phyloP scores from a whole-genome alignment of 2,888 invertebrate genomes.

The Beris chalybata region DNA sequence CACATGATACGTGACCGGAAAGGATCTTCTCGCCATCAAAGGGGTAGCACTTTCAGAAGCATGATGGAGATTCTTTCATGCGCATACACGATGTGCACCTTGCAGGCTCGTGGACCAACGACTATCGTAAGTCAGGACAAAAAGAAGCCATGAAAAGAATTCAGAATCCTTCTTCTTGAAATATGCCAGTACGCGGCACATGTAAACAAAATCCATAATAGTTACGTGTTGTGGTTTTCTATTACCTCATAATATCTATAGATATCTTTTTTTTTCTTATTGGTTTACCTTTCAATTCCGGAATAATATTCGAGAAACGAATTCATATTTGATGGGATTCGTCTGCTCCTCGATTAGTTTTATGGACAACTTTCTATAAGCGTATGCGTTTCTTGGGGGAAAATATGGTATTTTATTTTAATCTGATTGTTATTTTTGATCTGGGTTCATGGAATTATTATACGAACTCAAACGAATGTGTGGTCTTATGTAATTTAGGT shows the following conservation, averaged over 20 bases:
- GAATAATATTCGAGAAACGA: background rate
- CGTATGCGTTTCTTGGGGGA: too few species aligned
- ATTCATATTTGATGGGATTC: constrained; percentile 6
- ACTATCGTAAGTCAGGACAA: too few species aligned
- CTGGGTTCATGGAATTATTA: too few species aligned
- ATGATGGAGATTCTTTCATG: background rate
- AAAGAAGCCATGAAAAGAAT: too few species aligned
- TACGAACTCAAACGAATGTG: too few species aligned
- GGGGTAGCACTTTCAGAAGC: background rate
- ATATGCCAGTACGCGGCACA: background rate
- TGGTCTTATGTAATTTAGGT: too few species aligned
- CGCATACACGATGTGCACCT: too few species aligned
- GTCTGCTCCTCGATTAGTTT: background rate
- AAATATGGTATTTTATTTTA: too few species aligned
- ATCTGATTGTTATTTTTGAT: too few species aligned
- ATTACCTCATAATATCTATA: constrained; percentile 17
- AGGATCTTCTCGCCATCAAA: constrained; percentile 13
- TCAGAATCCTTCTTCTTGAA: background rate
- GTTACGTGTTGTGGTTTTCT: constrained; percentile 33
- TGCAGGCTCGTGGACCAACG: too few species aligned
- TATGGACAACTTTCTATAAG: too few species aligned
- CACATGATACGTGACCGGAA: constrained; percentile 30
- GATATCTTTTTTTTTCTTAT: background rate
- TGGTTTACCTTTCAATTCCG: constrained; percentile 8
- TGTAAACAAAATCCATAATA: constrained; percentile 22